A percentile compares a stretch with the other conserved stretches of the same genome.
Conservation (phyloP, 2,888 invertebrate genomes). For the Lacanobia wlatinum region DNA sequence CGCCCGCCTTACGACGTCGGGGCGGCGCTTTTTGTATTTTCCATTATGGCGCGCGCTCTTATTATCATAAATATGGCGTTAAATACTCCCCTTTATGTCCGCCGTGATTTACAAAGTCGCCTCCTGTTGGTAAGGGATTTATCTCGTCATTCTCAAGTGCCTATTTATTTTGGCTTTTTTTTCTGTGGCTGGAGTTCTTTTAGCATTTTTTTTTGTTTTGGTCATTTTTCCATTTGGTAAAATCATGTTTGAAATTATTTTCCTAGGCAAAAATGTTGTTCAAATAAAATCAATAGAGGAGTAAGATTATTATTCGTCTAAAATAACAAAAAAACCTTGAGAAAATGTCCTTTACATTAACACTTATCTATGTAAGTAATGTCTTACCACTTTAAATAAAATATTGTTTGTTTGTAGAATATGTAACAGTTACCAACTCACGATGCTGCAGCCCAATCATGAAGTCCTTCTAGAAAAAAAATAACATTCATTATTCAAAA, state of each 20-base stretch:
- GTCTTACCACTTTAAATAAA: no score
- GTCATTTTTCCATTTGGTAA: background rate
- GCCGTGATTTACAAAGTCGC: constrained; percentile 86
- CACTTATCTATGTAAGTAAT: no score
- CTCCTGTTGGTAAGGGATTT: constrained; percentile 63
- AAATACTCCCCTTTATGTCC: constrained; percentile 88
- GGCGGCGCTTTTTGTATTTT: constrained; percentile 87
- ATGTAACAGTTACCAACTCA: background rate
- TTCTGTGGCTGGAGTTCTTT: background rate
- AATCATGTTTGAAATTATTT: no score
- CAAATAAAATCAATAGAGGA: no score
- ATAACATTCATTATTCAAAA: no score
- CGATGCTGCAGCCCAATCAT: background rate
- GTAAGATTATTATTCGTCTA: no score
- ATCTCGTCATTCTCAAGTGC: constrained; percentile 55
- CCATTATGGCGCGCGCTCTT: constrained; percentile 89
- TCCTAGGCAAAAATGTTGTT: no score
- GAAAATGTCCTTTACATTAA: no score
- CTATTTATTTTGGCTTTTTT: constrained; percentile 28
- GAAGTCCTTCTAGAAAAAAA: no score
- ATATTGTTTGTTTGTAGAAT: background rate
- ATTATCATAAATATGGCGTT: constrained; percentile 90
- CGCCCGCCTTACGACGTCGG: constrained; percentile 75
- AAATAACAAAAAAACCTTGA: no score
- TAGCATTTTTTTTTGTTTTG: background rate